Conservation (phyloP, 2,113 vertebrate species). For the Phoxinus phoxinus region DNA sequence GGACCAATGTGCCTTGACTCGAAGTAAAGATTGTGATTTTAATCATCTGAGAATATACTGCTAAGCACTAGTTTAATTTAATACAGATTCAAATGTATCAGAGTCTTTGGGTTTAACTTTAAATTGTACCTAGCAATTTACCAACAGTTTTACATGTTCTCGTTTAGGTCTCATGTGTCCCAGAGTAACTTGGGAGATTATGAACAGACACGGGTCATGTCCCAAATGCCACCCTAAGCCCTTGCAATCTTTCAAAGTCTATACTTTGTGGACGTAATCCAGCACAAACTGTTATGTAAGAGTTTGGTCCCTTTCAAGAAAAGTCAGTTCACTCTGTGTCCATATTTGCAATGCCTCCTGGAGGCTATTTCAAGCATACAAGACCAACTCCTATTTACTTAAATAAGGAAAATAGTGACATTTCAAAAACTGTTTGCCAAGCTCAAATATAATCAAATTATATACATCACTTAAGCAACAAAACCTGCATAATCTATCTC, state of each 20-base stretch:
- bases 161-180: constrained; percentile 4
- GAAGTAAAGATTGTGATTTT: background rate
- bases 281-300: background rate
- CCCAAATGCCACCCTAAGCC: background rate
- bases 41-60: constrained; percentile 7
- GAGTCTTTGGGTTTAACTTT: background rate
- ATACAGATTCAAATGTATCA: background rate
- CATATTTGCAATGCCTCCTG: constrained; percentile 2
- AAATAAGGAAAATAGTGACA: background rate
- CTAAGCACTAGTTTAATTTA: background rate
- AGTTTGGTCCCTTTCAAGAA: background rate
- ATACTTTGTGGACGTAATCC: background rate
- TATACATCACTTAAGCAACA: background rate
- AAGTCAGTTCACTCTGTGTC: background rate
- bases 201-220: background rate
- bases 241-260: background rate
- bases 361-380: background rate
- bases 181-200: background rate
- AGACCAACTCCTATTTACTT: background rate
- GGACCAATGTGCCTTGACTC: background rate
- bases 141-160: background rate
- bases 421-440: background rate
- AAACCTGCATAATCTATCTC: background rate
- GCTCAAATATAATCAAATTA: background rate
- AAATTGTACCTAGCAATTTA: constrained; percentile 14